Percentiles rank a stretch among this genome's conserved stretches.
These are phyloP conservation scores for Collichthys lucidus DNA, from an alignment of 2,113 vertebrate genomes.

Conservation along the genomic window DNA sequence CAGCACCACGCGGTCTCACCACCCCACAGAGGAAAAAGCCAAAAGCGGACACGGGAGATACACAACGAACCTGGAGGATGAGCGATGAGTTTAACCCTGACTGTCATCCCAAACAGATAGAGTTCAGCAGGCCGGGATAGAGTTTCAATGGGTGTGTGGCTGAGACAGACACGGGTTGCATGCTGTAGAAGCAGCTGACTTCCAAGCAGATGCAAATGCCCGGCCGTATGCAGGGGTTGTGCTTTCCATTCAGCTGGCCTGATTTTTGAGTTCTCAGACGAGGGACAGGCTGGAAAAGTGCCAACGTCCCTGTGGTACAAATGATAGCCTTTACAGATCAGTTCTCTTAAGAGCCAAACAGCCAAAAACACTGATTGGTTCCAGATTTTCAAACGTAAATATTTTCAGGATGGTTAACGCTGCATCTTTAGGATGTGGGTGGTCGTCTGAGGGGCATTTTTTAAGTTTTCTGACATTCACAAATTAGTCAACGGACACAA, in stretches of 20 bases:
- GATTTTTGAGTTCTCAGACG: not conserved
- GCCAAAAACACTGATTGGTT: not conserved
- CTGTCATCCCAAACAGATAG: slow-evolving; percentile 19
- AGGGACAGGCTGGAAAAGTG: not conserved
- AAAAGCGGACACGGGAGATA: not conserved
- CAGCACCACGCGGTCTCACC: slow-evolving; percentile 13
- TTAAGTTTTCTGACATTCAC: no score
- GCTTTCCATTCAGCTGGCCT: slow-evolving; percentile 12
- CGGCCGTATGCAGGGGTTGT: not conserved
- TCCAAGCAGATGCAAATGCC: slow-evolving; percentile 59
- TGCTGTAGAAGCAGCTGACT: slow-evolving; percentile 36
- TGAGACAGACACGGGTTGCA: slow-evolving; percentile 2
- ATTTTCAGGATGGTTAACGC: no score
- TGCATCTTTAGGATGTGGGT: no score
- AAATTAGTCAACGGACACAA: no score
- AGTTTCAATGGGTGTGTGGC: slow-evolving; percentile 37
- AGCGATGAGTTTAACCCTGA: slow-evolving; percentile 13
- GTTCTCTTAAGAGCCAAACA: not conserved
- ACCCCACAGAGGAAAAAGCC: slow-evolving; percentile 16
- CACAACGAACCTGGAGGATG: not conserved
- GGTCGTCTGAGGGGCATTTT: no score
- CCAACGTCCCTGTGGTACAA: not conserved
- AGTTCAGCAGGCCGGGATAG: not conserved
- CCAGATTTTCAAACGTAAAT: no score
- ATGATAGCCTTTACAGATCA: not conserved